Base-by-base conservation (phyloP, 1,140 invertebrate species). In the Polypedilum pembai region DNA sequence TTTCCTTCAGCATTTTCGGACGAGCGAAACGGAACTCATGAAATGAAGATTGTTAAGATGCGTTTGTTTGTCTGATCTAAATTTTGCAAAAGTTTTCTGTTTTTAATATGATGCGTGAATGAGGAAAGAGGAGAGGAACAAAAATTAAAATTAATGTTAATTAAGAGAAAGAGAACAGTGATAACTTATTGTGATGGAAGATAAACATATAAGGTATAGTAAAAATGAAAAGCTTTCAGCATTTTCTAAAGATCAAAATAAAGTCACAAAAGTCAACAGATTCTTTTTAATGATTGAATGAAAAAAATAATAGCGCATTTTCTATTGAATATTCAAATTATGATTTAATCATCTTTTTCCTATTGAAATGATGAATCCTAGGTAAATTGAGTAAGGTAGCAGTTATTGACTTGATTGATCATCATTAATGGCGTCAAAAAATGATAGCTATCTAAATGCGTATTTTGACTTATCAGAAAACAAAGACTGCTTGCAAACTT, bases 1-100 rank as follows among this genome's bases (percentile, higher is more conserved):
- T 69, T 69, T 69, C 65, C 65, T 69, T 69, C 65, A 69, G 65
- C 65, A 69, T 69, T 5, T 69, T 18, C n/a, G 65, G 45, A 33
- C 24, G 24, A 33, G 24, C 24, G 24, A 33, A 33, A 21, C 17
- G 17, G 18, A 69, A 69, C 17, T 18, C 65, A 69, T 69, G 17
- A 7, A 69, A 10, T 20, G 45, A 56, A 12, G 45, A 56, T 56
- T 56, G 12, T 56, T 56, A n/a, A 56, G 12, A n/a, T n/a, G 10
- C 12, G 12, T 56, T 56, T 56, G 45, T 56, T 56, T 56, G 45
- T 56, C n/a, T 56, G 45, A 4, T 56, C 12, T 56, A 56, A n/a
- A 12, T 56, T n/a, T 56, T 33, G 24, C 24, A 33, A 33, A 33
- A 33, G 24, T 33, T 56, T 56, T 56, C 3, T n/a, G 12, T 56